Base-by-base conservation (phyloP, 2,888 invertebrate species). In the Lithophane semibrunnea region DNA sequence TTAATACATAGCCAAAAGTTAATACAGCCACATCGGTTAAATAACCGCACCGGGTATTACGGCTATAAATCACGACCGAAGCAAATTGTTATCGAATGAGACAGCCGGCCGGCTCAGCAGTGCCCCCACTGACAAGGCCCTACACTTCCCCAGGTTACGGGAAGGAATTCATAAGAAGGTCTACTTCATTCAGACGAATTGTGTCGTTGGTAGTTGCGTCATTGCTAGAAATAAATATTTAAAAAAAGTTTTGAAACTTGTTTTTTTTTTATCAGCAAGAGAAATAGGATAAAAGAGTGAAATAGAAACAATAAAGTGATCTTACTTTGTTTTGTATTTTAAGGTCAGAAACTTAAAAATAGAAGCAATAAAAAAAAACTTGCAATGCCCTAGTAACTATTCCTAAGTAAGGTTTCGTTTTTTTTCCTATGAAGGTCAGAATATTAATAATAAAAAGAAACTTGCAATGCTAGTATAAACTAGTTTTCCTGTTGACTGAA, bases 81-180 rank as follows among this genome's bases (percentile, higher is more conserved):
- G 93, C 94, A 94, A 95, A 95, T 95, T 94, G 95, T 94, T 94
- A 94, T 94, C 94, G 92, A 92, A 93, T 90, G 90, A 92, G 92
- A 92, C 91, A 91, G 90, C 88, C 84, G 90, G 83, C 77, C 74
- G 81, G 73, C 80, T 83, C 84, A 74, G 74, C 77, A 70, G 70
- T 73, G 77, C 75, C 76, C 76, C 65, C 72, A 72, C 75, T 75
- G 82, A 83, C 76, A 61, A 73, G 29, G 49, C 68, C 77, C 77
- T 73, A 73, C 61, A 64, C 58, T 83, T 69, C 73, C 75, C 52
- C 42, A 58, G 8, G 29, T 37, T 21, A 61, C n/a, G 7, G 58
- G 8, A 63, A 42, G 13, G 3, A 54, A 13, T 47, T 16, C 4
- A 0, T 2, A 21, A 83, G 75, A 83, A 76, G 70, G 52, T 54